Percentiles rank a stretch among this genome's conserved stretches.
Conservation (phyloP, 2,113 vertebrate species). For the Sturnus vulgaris region DNA sequence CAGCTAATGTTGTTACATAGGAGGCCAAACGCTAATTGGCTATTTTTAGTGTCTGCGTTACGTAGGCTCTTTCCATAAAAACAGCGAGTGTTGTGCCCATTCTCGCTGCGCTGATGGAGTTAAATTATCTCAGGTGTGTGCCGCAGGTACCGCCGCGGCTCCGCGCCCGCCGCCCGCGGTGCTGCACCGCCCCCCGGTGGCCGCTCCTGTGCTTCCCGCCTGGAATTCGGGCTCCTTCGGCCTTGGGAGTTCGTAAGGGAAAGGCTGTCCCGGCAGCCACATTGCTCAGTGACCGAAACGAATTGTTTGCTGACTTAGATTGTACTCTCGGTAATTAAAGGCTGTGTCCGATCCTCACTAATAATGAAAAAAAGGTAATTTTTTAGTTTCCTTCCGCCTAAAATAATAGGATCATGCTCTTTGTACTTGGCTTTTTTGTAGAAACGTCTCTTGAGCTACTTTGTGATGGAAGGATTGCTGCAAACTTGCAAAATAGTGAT, state of each 20-base stretch:
- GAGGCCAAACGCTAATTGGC: neutral
- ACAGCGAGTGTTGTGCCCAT: no score
- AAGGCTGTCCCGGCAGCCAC: fast-evolving
- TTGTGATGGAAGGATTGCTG: neutral
- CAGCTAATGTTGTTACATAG: neutral
- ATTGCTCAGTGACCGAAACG: neutral
- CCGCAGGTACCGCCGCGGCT: fast-evolving
- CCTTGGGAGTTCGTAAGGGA: neutral
- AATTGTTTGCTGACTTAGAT: neutral
- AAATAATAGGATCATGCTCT: neutral
- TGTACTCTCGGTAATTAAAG: neutral
- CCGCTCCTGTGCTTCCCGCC: fast-evolving
- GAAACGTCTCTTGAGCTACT: neutral
- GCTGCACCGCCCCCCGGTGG: conserved; percentile 26
- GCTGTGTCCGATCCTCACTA: neutral
- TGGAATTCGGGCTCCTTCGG: neutral
- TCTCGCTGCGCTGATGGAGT: no score
- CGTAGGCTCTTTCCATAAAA: neutral
- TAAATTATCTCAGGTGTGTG: no score
- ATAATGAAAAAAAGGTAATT: neutral
- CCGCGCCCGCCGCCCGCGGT: neutral
- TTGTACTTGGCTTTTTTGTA: neutral
- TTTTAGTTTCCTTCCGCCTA: neutral
- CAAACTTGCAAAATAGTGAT: neutral
- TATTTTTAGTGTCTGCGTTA: neutral